Conservation (phyloP, 2,797 vertebrate genomes). For the Mormyrus proboscirostris region DNA sequence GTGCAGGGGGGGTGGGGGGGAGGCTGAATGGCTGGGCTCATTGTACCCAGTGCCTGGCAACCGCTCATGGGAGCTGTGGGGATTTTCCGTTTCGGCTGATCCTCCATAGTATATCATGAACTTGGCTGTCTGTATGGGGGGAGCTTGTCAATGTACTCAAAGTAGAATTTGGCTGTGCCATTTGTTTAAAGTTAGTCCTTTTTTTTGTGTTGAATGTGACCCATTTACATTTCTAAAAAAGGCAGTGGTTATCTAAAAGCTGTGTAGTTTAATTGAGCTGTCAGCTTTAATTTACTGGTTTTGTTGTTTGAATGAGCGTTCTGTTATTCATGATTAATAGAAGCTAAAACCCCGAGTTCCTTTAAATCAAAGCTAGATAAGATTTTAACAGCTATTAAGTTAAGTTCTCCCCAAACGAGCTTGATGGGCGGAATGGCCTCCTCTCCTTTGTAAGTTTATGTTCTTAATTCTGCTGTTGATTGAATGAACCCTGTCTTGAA, state of each 20-base stretch:
- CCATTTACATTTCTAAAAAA: background rate
- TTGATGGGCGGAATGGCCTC: too few relatives aligned
- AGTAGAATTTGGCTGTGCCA: background rate
- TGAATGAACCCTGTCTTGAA: background rate
- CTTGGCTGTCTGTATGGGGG: background rate
- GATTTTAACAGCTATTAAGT: too few relatives aligned
- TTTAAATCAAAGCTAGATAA: too few relatives aligned
- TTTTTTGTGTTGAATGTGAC: background rate
- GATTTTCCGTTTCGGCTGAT: slow-evolving; percentile 10
- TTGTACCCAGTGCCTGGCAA: slow-evolving; percentile 5
- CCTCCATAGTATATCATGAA: background rate
- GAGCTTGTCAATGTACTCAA: background rate
- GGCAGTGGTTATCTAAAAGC: background rate
- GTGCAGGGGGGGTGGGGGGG: background rate
- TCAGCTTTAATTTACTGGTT: background rate
- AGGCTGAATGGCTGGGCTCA: background rate
- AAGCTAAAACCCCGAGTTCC: too few relatives aligned
- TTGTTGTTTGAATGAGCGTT: background rate
- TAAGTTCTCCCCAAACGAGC: too few relatives aligned
- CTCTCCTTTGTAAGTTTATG: too few relatives aligned
- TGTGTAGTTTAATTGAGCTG: background rate
- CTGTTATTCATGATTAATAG: background rate
- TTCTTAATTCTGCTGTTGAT: background rate
- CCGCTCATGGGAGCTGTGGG: background rate
- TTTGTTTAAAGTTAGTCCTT: background rate